These are phyloP conservation scores for Falco cherrug DNA, from an alignment of 2,797 vertebrate genomes.

Conservation along the genomic window DNA sequence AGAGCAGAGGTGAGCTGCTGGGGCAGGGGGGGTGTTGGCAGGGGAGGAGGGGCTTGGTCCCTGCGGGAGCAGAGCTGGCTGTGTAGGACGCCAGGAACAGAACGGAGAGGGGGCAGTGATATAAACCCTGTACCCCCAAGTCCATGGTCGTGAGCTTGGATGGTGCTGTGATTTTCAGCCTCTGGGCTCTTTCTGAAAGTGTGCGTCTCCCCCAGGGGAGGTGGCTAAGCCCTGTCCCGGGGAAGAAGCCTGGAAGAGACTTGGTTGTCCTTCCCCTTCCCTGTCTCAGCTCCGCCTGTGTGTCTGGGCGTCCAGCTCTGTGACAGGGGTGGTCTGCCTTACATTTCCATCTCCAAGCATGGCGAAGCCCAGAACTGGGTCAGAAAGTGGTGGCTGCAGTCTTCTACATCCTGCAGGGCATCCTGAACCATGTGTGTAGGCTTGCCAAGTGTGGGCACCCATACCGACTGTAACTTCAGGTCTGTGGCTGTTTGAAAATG, in stretches of 20 bases:
- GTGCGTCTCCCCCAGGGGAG: neutral
- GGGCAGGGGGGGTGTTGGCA: neutral
- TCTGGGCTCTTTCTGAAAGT: neutral
- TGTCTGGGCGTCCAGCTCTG: neutral
- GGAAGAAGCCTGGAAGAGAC: neutral
- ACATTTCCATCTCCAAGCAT: neutral
- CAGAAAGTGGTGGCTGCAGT: neutral
- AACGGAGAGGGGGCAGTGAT: neutral
- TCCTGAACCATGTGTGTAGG: neutral
- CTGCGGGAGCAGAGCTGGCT: neutral
- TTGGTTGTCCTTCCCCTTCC: neutral
- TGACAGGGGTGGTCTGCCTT: too few relatives aligned
- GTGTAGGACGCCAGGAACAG: neutral
- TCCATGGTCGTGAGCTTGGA: rapidly evolving
- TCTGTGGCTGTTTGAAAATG: neutral
- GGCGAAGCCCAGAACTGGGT: too few relatives aligned
- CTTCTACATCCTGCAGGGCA: too few relatives aligned
- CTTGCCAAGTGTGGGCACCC: neutral
- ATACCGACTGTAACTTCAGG: neutral
- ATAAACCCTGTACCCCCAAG: too few relatives aligned
- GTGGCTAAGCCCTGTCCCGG: neutral
- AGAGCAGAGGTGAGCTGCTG: neutral
- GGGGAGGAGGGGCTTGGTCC: neutral
- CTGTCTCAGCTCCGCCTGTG: neutral
- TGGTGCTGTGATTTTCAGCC: neutral